Evolutionary conservation across 2,888 invertebrate species (phyloP).

Genomic region (Mesoligia furuncula): DNA sequence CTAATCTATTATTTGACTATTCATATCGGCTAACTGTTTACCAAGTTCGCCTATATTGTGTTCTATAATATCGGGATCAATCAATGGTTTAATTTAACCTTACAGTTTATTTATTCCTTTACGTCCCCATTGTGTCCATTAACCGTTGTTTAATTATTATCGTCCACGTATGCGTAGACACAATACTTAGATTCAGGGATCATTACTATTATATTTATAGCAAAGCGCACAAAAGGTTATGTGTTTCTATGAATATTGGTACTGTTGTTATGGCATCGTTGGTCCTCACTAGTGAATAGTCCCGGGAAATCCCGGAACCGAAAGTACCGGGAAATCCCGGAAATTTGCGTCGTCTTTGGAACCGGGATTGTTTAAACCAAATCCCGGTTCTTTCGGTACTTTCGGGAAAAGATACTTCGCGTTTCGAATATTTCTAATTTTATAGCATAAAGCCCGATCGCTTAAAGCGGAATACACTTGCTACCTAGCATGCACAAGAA

Average conservation of each 20-base stretch:
- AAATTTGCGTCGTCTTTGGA: too few relatives aligned
- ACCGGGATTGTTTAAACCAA: too few relatives aligned
- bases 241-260: conserved; percentile 61
- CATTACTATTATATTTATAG: conserved; percentile 59
- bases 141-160: conserved; percentile 55
- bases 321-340: too few relatives aligned
- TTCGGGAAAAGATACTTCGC: too few relatives aligned
- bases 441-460: too few relatives aligned
- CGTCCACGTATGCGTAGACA: conserved; percentile 47
- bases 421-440: too few relatives aligned
- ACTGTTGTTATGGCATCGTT: conserved; percentile 40
- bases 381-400: too few relatives aligned
- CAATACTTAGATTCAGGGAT: conserved; percentile 46
- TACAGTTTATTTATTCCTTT: conserved; percentile 16
- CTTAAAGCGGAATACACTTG: too few relatives aligned
- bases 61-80: conserved; percentile 5
- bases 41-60: conserved; percentile 10
- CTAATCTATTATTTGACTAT: conserved; percentile 1
- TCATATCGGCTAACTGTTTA: conserved; percentile 5
- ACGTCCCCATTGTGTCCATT: conserved; percentile 24
- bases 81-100: conserved; percentile 16
- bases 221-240: conserved; percentile 58
- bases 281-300: too few relatives aligned
- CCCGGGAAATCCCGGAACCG: too few relatives aligned
- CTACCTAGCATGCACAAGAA: too few relatives aligned